A percentile compares a stretch with the other conserved stretches of the same genome.
phyloP scores from a whole-genome alignment of 2,888 invertebrate genomes.

The Melanophora roralis region DNA sequence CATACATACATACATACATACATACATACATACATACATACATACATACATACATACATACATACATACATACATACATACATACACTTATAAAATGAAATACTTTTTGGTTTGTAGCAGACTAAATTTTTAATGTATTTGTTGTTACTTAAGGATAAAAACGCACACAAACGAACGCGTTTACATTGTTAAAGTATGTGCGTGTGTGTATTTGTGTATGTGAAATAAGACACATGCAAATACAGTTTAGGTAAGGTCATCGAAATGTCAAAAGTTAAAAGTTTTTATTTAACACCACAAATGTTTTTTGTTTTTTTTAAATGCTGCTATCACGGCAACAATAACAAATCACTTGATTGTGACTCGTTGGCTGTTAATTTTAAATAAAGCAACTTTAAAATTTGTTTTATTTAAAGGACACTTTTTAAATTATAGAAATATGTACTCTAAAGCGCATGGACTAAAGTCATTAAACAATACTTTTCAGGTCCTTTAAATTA shows the following conservation, averaged over 20 bases:
- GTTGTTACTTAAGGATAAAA: neutral
- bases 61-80: too few relatives aligned
- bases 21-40: too few relatives aligned
- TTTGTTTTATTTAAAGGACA: neutral
- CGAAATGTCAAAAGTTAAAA: conserved; percentile 76
- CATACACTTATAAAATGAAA: too few relatives aligned
- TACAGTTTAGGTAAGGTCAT: conserved; percentile 74
- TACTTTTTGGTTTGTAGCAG: neutral
- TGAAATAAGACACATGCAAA: conserved; percentile 37
- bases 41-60: too few relatives aligned
- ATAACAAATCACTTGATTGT: neutral
- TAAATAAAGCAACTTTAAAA: neutral
- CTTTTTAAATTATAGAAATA: neutral
- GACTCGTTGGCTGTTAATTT: conserved; percentile 18
- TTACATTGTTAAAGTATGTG: too few relatives aligned
- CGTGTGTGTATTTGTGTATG: neutral
- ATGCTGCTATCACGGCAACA: too few relatives aligned
- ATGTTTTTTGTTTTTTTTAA: neutral
- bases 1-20: too few relatives aligned
- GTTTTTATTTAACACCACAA: conserved; percentile 66
- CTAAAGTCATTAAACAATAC: neutral
- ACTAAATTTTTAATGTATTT: conserved; percentile 17
- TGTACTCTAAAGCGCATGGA: too few relatives aligned
- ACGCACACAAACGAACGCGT: neutral
- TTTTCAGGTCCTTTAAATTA: neutral